These are phyloP conservation scores for Drosophila nikananu DNA, from an alignment of 1,140 invertebrate species.

Conservation along the genomic window DNA sequence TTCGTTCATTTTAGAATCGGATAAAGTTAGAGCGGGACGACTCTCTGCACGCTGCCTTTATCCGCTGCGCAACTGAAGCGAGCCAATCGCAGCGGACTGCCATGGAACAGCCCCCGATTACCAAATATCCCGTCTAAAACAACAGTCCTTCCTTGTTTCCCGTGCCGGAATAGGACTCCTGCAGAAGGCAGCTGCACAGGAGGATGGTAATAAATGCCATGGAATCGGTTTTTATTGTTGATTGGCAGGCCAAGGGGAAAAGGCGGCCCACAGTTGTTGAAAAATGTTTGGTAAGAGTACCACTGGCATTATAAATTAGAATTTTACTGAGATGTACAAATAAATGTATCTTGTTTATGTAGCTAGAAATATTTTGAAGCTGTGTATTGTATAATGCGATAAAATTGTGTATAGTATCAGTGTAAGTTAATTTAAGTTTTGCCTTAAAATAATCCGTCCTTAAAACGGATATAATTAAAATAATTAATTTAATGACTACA, in stretches of 20 bases:
- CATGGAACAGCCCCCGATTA: slow-evolving; percentile 21
- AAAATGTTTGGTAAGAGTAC: background rate
- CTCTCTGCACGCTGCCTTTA: slow-evolving; percentile 30
- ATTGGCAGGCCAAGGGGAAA: slow-evolving; percentile 29
- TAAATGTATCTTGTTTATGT: background rate
- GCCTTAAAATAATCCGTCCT: too few species aligned
- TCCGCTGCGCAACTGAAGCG: slow-evolving; percentile 33
- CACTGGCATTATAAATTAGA: background rate
- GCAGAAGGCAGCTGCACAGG: slow-evolving; percentile 40
- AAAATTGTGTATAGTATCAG: background rate
- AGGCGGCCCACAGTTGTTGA: background rate
- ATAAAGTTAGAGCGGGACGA: slow-evolving; percentile 71
- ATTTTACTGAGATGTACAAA: background rate
- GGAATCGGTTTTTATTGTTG: slow-evolving; percentile 35
- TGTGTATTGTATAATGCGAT: background rate
- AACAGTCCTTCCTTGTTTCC: slow-evolving; percentile 31
- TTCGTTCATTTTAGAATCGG: slow-evolving; percentile 69
- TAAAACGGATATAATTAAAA: background rate
- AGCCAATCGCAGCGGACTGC: slow-evolving; percentile 51
- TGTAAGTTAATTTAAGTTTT: background rate
- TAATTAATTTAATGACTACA: background rate
- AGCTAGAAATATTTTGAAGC: background rate
- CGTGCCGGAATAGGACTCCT: background rate
- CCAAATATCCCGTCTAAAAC: slow-evolving; percentile 8
- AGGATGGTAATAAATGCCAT: slow-evolving; percentile 4